Conservation (phyloP, 2,888 invertebrate genomes). For the Molorchus minor region DNA sequence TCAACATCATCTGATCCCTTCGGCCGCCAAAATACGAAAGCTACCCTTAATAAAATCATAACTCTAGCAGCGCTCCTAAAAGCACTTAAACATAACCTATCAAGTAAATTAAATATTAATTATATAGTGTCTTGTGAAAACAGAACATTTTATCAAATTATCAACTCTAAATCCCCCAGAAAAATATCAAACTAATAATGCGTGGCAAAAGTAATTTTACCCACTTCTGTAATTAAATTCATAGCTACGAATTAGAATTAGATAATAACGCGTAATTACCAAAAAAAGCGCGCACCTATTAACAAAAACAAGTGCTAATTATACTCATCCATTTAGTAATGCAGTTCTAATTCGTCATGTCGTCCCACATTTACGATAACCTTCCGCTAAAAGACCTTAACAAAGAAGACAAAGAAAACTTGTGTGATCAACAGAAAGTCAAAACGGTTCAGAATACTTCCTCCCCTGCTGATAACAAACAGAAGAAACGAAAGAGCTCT, state of each 20-base stretch:
- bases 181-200: neutral
- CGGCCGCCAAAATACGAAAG: slow-evolving; percentile 36
- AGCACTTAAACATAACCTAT: slow-evolving; percentile 1
- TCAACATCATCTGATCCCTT: slow-evolving; percentile 43
- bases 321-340: neutral
- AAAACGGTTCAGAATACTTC: slow-evolving; percentile 50
- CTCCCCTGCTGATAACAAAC: slow-evolving; percentile 40
- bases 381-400: slow-evolving; percentile 54
- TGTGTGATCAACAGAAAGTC: slow-evolving; percentile 43
- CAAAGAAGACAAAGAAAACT: slow-evolving; percentile 40
- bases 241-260: neutral
- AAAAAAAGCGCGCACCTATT: neutral
- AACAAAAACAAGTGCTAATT: neutral
- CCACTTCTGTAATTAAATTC: neutral
- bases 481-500: slow-evolving; percentile 55
- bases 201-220: neutral
- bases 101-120: neutral
- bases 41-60: slow-evolving; percentile 16
- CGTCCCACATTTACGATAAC: slow-evolving; percentile 57
- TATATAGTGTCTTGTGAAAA: no score
- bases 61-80: neutral
- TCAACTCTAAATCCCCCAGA: neutral
- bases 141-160: no score
- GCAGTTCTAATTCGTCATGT: slow-evolving; percentile 23
- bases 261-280: neutral